Percentiles rank a stretch among this genome's conserved stretches.
Evolutionary conservation across 1,140 invertebrate species (phyloP).

Genomic region (Macrostomum lignano): DNA sequence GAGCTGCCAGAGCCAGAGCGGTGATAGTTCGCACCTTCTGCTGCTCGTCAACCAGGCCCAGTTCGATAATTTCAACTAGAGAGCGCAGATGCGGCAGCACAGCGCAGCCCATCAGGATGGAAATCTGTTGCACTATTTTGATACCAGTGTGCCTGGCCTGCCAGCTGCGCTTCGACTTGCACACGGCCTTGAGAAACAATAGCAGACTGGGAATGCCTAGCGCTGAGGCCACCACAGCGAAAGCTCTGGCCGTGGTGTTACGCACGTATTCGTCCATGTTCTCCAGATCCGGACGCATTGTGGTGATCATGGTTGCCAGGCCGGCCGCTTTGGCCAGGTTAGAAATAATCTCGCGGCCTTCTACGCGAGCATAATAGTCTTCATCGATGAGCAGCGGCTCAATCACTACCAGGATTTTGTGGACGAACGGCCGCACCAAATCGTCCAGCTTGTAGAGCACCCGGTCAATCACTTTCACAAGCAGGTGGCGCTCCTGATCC

Average conservation of each 20-base stretch:
- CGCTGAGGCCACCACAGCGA: constrained; percentile 93
- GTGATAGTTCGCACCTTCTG: constrained; percentile 72
- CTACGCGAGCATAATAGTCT: constrained; percentile 96
- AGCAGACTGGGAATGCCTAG: constrained; percentile 83
- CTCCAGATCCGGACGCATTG: constrained; percentile 98
- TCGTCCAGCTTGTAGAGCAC: constrained; percentile 96
- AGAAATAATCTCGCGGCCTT: constrained; percentile 94
- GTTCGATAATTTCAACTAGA: constrained; percentile 95
- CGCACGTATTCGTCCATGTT: constrained; percentile 98
- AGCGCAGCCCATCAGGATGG: constrained; percentile 96
- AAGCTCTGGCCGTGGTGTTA: constrained; percentile 91
- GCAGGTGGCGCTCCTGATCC: constrained; percentile 87
- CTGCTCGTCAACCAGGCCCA: constrained; percentile 46
- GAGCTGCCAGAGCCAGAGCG: constrained; percentile 77
- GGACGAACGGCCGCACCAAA: constrained; percentile 86
- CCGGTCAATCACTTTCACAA: constrained; percentile 92
- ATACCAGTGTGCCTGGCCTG: constrained; percentile 94
- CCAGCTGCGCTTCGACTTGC: constrained; percentile 96
- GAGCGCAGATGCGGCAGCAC: constrained; percentile 89
- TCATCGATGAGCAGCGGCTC: constrained; percentile 94
- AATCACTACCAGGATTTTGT: constrained; percentile 96
- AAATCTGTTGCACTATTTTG: constrained; percentile 98
- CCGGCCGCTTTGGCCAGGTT: constrained; percentile 98
- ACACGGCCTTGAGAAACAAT: constrained; percentile 94
- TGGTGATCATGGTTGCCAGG: constrained; percentile 97